These are phyloP conservation scores for Chalcosyrphus nemorum DNA, from an alignment of 2,888 invertebrate species.

Conservation along the genomic window DNA sequence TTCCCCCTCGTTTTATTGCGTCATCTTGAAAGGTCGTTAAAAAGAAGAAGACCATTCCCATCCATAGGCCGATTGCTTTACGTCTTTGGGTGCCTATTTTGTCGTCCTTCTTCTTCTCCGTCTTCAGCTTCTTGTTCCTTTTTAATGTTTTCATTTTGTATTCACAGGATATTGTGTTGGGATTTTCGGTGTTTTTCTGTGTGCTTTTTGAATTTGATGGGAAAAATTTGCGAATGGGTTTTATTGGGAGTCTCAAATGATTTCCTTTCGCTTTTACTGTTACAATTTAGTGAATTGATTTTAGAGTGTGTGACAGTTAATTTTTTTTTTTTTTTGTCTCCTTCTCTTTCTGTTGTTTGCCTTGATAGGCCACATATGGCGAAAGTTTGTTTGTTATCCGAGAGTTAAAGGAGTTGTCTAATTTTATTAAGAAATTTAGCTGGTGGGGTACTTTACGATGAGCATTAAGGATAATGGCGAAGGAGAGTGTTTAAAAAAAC, in stretches of 20 bases:
- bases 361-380: slow-evolving; percentile 38
- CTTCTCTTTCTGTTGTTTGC: too few species aligned
- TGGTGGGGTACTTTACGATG: slow-evolving; percentile 7
- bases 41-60: slow-evolving; percentile 57
- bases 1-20: slow-evolving; percentile 34
- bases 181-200: slow-evolving; percentile 32
- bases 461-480: slow-evolving; percentile 23
- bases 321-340: too few species aligned
- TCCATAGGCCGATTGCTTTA: slow-evolving; percentile 56
- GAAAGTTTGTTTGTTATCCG: slow-evolving; percentile 3
- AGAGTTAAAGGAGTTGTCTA: slow-evolving; percentile 27
- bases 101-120: slow-evolving; percentile 14
- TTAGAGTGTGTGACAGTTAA: slow-evolving; percentile 67
- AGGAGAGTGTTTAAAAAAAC: slow-evolving; percentile 23
- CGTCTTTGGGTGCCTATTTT: slow-evolving; percentile 46
- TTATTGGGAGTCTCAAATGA: slow-evolving; percentile 54
- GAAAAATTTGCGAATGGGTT: slow-evolving; percentile 54
- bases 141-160: slow-evolving; percentile 70
- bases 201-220: slow-evolving; percentile 12
- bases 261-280: slow-evolving; percentile 56
- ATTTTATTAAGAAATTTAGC: slow-evolving; percentile 41
- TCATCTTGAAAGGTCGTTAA: slow-evolving; percentile 69
- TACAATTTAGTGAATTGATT: slow-evolving; percentile 70
- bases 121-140: background rate
- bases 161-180: slow-evolving; percentile 65